Conservation (phyloP, 2,113 vertebrate species). For the Vombatus ursinus region DNA sequence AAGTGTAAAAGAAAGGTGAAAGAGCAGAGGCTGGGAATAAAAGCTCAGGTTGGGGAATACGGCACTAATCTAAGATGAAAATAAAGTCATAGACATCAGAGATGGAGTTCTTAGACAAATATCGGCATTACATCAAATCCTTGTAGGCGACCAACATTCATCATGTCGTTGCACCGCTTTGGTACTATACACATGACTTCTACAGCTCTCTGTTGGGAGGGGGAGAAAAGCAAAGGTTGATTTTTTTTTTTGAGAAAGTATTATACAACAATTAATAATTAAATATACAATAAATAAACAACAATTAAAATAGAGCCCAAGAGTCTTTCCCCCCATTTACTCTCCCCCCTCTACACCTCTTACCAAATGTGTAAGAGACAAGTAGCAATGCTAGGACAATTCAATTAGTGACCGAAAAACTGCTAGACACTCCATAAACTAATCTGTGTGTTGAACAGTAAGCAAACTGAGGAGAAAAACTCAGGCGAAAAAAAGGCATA, state of each 20-base stretch:
- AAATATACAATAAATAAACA: not conserved
- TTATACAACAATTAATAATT: not conserved
- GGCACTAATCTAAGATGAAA: not conserved
- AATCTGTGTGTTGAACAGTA: not conserved
- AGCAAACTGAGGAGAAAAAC: not conserved
- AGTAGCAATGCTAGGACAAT: not conserved
- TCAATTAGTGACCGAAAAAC: not conserved
- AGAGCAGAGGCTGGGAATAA: not conserved
- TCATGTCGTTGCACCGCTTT: conserved; percentile 99
- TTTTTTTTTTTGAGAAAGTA: not conserved
- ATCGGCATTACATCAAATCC: conserved; percentile 94
- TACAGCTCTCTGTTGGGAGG: conserved; percentile 91
- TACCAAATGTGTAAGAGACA: accelerated
- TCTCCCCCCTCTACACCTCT: accelerated
- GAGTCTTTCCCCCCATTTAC: accelerated
- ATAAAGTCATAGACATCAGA: not conserved
- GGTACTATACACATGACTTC: conserved; percentile 99
- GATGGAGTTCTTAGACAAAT: not conserved
- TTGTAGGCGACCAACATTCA: conserved; percentile 98
- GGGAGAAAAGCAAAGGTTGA: conserved; percentile 66
- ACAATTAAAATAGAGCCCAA: not conserved
- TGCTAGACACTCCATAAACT: not conserved
- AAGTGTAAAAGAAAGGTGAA: not conserved
- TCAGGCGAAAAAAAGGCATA: conserved; percentile 71
- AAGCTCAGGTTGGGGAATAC: not conserved